Percentiles rank a stretch among this genome's conserved stretches.
Evolutionary conservation across 2,113 vertebrate species (phyloP).

Genomic region (Periophthalmodon schlosseri): DNA sequence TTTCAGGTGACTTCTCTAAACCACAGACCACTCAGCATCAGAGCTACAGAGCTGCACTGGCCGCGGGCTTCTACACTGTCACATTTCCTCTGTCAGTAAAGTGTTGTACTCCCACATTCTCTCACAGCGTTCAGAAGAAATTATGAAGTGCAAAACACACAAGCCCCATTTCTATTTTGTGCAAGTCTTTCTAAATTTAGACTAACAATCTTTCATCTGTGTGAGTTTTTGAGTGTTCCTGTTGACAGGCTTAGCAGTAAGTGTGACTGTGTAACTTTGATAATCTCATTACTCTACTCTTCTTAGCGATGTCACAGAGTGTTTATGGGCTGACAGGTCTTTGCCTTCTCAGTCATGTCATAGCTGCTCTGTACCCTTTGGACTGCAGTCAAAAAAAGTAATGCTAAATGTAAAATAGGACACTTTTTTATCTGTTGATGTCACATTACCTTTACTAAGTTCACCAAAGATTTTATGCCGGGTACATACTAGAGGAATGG

Average conservation of each 20-base stretch:
- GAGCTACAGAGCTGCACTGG: conserved; percentile 65
- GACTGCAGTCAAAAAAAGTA: no score
- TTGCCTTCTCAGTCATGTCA: conserved; percentile 35
- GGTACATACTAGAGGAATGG: no score
- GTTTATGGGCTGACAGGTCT: conserved; percentile 64
- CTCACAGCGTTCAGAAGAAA: conserved; percentile 7
- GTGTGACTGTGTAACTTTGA: conserved; percentile 39
- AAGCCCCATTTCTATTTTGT: conserved; percentile 51
- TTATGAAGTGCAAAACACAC: conserved; percentile 20
- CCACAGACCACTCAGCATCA: conserved; percentile 72
- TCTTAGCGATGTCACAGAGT: conserved; percentile 66
- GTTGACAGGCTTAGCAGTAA: conserved; percentile 19
- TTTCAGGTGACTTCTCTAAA: conserved; percentile 81
- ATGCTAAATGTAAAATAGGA: no score
- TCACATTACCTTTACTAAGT: no score
- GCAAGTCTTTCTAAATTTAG: conserved; percentile 53
- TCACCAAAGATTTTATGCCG: no score
- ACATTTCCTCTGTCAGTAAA: conserved; percentile 31
- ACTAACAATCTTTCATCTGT: background rate
- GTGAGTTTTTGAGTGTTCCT: conserved; percentile 25
- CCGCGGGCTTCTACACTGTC: conserved; percentile 65
- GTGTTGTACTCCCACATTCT: conserved; percentile 24
- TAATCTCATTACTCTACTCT: conserved; percentile 75
- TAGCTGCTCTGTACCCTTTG: background rate
- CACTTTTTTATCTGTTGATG: no score